Base-by-base conservation (phyloP, 2,113 vertebrate species). In the Phylloscopus whistleri region DNA sequence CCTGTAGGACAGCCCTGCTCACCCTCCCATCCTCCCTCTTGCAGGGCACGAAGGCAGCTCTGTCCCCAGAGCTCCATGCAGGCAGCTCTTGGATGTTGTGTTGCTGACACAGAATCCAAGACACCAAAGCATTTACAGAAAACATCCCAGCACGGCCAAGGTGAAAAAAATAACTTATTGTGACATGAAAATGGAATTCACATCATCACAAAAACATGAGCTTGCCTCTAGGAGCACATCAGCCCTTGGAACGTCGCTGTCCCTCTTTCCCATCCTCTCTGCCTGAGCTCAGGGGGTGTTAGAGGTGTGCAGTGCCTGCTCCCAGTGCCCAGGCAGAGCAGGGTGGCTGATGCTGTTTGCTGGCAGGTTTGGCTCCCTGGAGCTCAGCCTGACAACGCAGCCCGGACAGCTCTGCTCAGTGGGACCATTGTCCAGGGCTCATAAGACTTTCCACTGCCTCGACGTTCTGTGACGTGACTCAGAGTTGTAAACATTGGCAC, bases 401-500 rank as follows among this genome's bases (percentile, higher is more conserved):
- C 59, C 68, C 21, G 10, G 66, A 31, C 80, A 70, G 18, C 84
- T 83, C 58, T 52, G 87, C 92, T 96, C 94, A 74, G 19, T 78
- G 92, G 90, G 72, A 94, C 94, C 88, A 86, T 80, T 95, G 95
- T 95, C 94, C 90, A 23, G 39, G 35, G 33, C 90, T 91, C 55
- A 6, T 70, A 74, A 95, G 93, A 90, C 30, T 96, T 95, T 91
- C 96, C 93, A 56, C 92, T 62, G 83, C 92, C 90, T 59, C 24
- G 56, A 89, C 87, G 20, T 63, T 62, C 82, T 83, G 92, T 95
- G 93, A 94, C 35, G 72, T 96, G 95, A 81, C 88, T 96, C 92
- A 59, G 64, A 74, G 94, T 74, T 88, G 96, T 90, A 96, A 96
- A 94, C 94, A 81, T 90, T 88, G 93, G 90, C 95, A 96, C 82